A percentile compares a stretch with the other conserved stretches of the same genome.
Evolutionary conservation across 1,140 invertebrate species (phyloP).

Genomic region (Drosophila chauvacae): DNA sequence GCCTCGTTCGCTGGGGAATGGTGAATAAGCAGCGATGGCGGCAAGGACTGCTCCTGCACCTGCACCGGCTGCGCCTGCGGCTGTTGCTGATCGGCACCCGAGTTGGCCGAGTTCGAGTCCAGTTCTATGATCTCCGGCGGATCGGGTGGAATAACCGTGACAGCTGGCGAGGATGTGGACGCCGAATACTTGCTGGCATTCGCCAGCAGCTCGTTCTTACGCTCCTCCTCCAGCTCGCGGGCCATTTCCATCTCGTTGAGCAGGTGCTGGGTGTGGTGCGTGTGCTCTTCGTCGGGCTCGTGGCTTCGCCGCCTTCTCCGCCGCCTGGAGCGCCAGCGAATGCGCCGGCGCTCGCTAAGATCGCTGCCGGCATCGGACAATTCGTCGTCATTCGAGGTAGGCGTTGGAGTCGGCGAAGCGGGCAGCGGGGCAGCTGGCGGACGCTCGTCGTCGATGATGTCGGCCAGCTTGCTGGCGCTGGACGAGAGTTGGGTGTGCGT

Average conservation of each 20-base stretch:
- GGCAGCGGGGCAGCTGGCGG: conserved; percentile 77
- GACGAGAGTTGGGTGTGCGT: conserved; percentile 72
- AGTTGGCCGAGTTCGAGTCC: conserved; percentile 77
- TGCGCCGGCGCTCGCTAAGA: conserved; percentile 48
- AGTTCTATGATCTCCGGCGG: conserved; percentile 81
- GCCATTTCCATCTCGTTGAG: conserved; percentile 79
- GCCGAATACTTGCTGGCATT: conserved; percentile 77
- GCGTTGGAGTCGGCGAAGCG: conserved; percentile 73
- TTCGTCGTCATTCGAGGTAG: conserved; percentile 70
- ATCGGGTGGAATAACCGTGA: conserved; percentile 72
- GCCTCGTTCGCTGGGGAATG: conserved; percentile 26
- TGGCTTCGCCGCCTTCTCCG: conserved; percentile 53
- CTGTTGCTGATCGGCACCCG: conserved; percentile 55
- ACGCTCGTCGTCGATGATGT: conserved; percentile 73
- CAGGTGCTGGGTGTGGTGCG: conserved; percentile 78
- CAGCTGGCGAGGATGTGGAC: conserved; percentile 77
- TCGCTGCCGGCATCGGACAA: conserved; percentile 54
- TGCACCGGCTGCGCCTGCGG: background rate
- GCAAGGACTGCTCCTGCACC: conserved; percentile 11
- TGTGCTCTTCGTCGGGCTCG: conserved; percentile 71
- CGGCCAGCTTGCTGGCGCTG: conserved; percentile 62
- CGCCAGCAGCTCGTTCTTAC: conserved; percentile 74
- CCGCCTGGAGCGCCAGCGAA: conserved; percentile 54
- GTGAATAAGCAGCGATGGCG: conserved; percentile 19
- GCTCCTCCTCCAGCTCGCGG: conserved; percentile 74